Evolutionary conservation across 2,113 vertebrate species (phyloP), one percentile per base, ranked within the genome.

Genomic region (Dipodomys spectabilis): DNA sequence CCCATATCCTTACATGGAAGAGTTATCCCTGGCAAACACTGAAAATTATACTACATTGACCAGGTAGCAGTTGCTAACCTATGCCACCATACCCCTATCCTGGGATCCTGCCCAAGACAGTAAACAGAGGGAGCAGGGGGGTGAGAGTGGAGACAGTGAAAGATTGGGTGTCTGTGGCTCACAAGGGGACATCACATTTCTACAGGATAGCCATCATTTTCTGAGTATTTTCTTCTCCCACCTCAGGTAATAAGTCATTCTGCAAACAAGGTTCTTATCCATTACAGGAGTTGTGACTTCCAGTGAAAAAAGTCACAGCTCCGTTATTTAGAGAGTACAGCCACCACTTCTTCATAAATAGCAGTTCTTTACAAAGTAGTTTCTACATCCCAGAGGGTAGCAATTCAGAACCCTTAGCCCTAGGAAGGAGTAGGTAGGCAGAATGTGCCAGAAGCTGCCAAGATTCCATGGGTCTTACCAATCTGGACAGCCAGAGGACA

Each of bases 211-310:
- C 69, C n/a, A 64, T 10, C 27, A 16, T 28, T 35, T 44, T n/a
- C 45, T 45, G 35, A 23, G 30, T 53, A 19, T 45, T 84, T 85
- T 87, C 28, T 82, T 39, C 53, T 92, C 8, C 27, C 75, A 44
- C 2, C 8, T 60, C 35, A 78, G 27, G 67, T 88, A 71, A 25
- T 72, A 81, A 64, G 82, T 45, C 74, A 53, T 27, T 84, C 79
- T 82, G 79, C 53, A 84, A 62, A 73, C 27, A 64, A 57, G 8
- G 18, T 65, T 91, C n/a, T 23, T 60, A 12, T 73, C 91, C 78
- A 32, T 80, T 73, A 82, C 4, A 64, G 74, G 49, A 69, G 78
- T 69, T 94, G 72, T 49, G 74, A 45, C 82, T 81, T 90, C 32
- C 75, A 27, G 30, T 9, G 44, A 30, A 53, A 87, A 92, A 81